A percentile compares a stretch with the other conserved stretches of the same genome.
Conservation (phyloP, 2,113 vertebrate species). For the Aegithalos caudatus region DNA sequence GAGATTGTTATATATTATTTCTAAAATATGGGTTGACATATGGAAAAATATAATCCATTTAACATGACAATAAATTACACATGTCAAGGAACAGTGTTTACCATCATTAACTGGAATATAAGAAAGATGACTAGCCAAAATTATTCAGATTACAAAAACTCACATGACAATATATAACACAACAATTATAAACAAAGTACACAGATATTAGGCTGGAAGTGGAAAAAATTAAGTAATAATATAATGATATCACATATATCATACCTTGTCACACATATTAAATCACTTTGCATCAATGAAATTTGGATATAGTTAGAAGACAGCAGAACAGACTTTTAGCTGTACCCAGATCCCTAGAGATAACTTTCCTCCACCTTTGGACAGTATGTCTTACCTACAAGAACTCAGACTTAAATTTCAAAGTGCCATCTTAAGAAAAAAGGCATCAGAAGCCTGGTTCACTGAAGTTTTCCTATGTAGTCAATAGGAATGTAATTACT, state of each 20-base stretch:
- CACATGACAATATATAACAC: neutral
- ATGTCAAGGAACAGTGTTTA: neutral
- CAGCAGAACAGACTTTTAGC: neutral
- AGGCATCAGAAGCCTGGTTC: neutral
- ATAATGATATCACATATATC: neutral
- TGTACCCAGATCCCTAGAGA: neutral
- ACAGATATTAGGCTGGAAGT: neutral
- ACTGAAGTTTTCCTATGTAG: neutral
- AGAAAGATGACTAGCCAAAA: neutral
- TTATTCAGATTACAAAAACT: neutral
- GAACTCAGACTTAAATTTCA: neutral
- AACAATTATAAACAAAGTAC: neutral
- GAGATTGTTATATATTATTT: neutral
- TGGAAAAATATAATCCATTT: neutral
- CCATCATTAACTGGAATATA: neutral
- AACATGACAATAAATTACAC: neutral
- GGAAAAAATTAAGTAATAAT: neutral
- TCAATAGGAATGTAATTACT: neutral
- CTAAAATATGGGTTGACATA: neutral
- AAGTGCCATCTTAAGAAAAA: neutral
- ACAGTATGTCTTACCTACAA: neutral
- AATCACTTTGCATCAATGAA: neutral
- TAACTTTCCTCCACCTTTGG: neutral
- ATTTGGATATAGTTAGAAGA: neutral
- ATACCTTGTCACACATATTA: neutral